Percentiles rank a stretch among this genome's conserved stretches.
phyloP scores from a whole-genome alignment of 2,888 invertebrate genomes.

The Amphiduros pacificus region DNA sequence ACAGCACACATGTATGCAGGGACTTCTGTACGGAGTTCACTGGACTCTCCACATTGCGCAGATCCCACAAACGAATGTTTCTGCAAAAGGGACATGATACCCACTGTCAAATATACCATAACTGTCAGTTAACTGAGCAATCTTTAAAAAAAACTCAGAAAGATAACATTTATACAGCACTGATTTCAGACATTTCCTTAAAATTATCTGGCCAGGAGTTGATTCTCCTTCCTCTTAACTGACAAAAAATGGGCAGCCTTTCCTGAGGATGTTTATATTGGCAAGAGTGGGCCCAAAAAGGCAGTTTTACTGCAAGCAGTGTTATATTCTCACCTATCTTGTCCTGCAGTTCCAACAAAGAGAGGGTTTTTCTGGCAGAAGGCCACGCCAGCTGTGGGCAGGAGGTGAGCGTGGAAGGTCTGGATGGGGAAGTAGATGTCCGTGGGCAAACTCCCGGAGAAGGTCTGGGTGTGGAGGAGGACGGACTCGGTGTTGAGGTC shows the following conservation, averaged over 20 bases:
- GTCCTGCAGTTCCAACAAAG: conserved; percentile 6
- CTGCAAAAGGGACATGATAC: neutral
- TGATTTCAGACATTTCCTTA: too few species aligned
- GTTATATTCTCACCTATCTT: conserved; percentile 10
- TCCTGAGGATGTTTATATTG: neutral
- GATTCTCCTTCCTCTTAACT: too few species aligned
- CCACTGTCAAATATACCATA: too few species aligned
- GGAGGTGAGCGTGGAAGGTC: neutral
- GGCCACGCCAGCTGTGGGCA: neutral
- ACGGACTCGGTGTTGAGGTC: neutral
- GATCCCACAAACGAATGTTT: conserved; percentile 1
- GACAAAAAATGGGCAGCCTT: too few species aligned
- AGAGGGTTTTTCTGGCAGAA: conserved; percentile 4
- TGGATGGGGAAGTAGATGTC: conserved; percentile 1
- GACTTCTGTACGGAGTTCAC: conserved; percentile 1
- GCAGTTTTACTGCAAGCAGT: too few species aligned
- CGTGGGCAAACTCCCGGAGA: neutral
- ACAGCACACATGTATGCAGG: conserved; percentile 2
- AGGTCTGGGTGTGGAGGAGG: neutral
- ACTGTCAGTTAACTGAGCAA: too few species aligned
- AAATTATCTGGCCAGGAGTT: too few species aligned
- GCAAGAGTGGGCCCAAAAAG: neutral
- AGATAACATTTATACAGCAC: too few species aligned
- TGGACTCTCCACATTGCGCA: conserved; percentile 2
- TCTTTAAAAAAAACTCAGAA: too few species aligned